Base-by-base conservation (phyloP, 1,140 invertebrate species). In the Pseudachorutes palmiensis region DNA sequence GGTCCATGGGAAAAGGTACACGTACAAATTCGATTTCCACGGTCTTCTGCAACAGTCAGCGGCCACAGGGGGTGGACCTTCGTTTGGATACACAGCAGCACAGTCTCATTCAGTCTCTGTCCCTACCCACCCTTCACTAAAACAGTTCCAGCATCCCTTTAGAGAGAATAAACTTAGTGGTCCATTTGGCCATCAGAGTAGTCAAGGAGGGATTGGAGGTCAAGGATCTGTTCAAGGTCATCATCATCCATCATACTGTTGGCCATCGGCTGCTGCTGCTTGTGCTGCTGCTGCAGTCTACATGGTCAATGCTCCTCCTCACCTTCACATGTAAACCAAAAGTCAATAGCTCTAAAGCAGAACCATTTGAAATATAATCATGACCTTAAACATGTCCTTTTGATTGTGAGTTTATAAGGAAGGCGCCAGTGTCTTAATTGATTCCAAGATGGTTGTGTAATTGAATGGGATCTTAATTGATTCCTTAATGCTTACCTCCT, bases 1-100 rank as follows among this genome's bases (percentile, higher is more conserved):
- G 82, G 91, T 94, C 1, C 90, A 91, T 75, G 92, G 92, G 48
- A 94, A 94, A 79, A 80, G 91, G 1, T 94, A 94, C 81, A 91
- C 91, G 57, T 94, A 95, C 82, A 91, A 92, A 78, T 94, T 94
- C 79, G 91, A 94, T 79, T 95, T 93, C 79, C 86, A 86, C 77
- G 88, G 89, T 1, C 78, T 71, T 36, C 48, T 69, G 22, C 67
- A 70, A 57, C 65, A 74, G 24, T 55, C 51, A 5, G 24, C 36
- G 9, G n/a, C 19, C 36, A 45, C 9, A 45, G 9, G 36, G 36
- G 19, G 19, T 45, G 36, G 9, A 45, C 36, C 9, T 12, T 45
- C 19, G 9, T 19, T 45, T 45, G 9, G 9, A 9, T 45, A 12
- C 36, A 19, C 19, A 45, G 9, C 36, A 9, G 19, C 36, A 9